phyloP scores from a whole-genome alignment of 2,113 vertebrate genomes.

The Otus sunia region DNA sequence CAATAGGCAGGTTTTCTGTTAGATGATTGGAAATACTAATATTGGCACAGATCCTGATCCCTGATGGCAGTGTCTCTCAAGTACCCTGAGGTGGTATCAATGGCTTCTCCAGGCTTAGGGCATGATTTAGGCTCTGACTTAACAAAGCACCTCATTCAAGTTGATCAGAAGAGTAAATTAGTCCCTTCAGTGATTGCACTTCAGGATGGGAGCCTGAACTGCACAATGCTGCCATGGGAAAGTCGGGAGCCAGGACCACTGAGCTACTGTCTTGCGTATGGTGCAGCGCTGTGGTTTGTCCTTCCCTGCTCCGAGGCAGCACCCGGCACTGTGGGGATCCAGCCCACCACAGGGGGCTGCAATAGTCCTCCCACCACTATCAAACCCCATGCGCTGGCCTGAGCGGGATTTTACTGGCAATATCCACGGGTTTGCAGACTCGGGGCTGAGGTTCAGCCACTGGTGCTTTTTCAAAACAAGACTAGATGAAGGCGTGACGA shows the following conservation, averaged over 20 bases:
- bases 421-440: background rate
- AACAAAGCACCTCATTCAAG: background rate
- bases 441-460: background rate
- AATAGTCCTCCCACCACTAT: fast-evolving
- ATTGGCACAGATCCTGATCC: no score
- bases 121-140: background rate
- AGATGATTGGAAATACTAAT: background rate
- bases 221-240: background rate
- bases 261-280: fast-evolving
- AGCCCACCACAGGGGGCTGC: background rate
- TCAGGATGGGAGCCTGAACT: background rate
- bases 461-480: background rate
- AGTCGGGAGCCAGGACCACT: background rate
- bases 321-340: fast-evolving
- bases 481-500: background rate
- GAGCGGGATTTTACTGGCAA: background rate
- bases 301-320: background rate
- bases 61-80: fast-evolving
- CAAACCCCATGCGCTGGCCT: fast-evolving
- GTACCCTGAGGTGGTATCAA: background rate
- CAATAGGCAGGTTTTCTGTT: background rate
- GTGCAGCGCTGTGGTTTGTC: background rate
- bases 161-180: background rate
- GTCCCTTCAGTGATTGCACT: background rate
- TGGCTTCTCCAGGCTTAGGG: background rate